phyloP scores from a whole-genome alignment of 1,140 invertebrate species.

The Riptortus pedestris region DNA sequence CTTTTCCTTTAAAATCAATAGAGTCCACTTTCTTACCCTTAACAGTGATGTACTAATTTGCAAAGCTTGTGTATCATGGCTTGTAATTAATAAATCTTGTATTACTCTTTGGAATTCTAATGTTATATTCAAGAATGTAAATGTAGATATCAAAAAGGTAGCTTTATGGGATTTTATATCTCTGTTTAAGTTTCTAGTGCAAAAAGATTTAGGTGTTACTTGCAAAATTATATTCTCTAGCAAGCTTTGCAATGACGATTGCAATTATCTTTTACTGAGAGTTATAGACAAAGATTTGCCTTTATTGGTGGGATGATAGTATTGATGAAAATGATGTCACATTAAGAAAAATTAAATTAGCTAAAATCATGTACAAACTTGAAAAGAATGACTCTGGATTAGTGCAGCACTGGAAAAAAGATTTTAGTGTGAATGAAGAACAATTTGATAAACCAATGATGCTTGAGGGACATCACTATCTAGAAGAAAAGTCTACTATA shows the following conservation, averaged over 20 bases:
- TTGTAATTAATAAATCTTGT: not conserved
- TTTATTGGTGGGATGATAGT: not conserved
- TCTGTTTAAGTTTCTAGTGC: not conserved
- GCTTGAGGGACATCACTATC: not conserved
- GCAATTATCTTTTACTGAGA: not conserved
- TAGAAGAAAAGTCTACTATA: not conserved
- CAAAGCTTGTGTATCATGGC: not conserved
- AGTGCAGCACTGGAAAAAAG: not conserved
- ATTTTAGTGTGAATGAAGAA: not conserved
- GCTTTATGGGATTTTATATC: conserved; percentile 1
- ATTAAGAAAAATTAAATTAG: not conserved
- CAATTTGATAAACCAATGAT: conserved; percentile 1
- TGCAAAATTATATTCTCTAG: not conserved
- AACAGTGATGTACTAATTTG: not conserved
- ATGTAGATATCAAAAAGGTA: not conserved
- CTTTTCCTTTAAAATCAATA: not conserved
- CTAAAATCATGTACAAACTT: not conserved
- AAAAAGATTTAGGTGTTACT: not conserved
- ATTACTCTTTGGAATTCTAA: conserved; percentile 9
- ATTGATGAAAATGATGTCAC: not conserved
- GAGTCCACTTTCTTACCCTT: not conserved
- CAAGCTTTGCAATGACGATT: not conserved
- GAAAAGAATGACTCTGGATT: not conserved
- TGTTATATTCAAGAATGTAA: not conserved
- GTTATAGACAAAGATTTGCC: conserved; percentile 9